Evolutionary conservation across 2,888 invertebrate species (phyloP), one percentile per base, ranked within the genome.

Genomic region (Coecobrya sp.): DNA sequence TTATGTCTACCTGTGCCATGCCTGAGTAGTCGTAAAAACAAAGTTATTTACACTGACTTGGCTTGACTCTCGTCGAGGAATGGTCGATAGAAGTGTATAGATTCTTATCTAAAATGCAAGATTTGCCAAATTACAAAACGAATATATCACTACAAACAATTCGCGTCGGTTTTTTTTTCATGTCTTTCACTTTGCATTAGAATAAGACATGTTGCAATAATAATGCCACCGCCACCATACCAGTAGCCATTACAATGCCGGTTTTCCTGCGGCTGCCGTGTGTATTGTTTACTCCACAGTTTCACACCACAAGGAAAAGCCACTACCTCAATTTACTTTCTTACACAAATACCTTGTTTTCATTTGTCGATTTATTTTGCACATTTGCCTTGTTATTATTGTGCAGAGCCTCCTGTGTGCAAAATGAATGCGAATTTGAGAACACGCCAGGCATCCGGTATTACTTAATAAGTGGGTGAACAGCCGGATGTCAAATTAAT

Each of bases 401-500:
- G 70, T 49, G 52, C 30, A 30, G 2, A 27, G 19, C 70, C 11
- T 25, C 45, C 16, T 36, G 27, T 68, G 1, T 19, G 19, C 49
- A 13, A 10, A 42, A 49, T 49, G 49, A 3, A 73, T 73, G 73
- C 13, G 36, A 79, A 86, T 65, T 45, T 85, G 85, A 27, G 49
- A 68, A 73, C 86, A 73, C 22, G 73, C 70, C 52, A 86, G 55
- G 86, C 55, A 86, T 86, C 73, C 86, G 73, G 73, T 86, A 73
- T 86, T 73, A 52, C 70, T 70, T 59, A 79, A 27, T 49, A 90
- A 85, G 85, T 90, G 90, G 90, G 90, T 85, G 85, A 90, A 22
- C 90, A 90, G 90, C 85, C 90, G 90, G 90, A 90, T 90, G 90
- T 90, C 90, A 90, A 85, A 90, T 90, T 90, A 90, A 90, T 90